Conservation (phyloP, 2,797 vertebrate genomes). For the Triplophysa yarkandensis region DNA sequence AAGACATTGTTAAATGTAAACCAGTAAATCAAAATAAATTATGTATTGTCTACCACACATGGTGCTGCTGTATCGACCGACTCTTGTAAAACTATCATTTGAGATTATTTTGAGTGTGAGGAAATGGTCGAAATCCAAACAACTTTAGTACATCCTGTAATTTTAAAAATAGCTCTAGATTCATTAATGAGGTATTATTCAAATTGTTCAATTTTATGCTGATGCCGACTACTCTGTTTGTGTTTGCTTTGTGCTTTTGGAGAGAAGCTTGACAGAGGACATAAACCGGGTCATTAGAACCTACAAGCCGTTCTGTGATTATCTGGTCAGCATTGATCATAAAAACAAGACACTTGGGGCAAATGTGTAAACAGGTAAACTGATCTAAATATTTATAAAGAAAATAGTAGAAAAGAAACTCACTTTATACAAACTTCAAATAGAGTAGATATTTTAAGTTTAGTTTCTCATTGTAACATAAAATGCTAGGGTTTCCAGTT, state of each 20-base stretch:
- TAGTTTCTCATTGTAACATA: no score
- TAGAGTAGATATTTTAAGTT: no score
- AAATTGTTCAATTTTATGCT: conserved; percentile 4
- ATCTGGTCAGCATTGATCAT: conserved; percentile 7
- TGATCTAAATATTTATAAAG: conserved; percentile 1
- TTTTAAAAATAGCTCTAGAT: conserved; percentile 1
- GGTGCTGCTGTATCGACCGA: conserved; percentile 8
- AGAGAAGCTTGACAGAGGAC: conserved; percentile 13
- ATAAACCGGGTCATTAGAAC: conserved; percentile 30
- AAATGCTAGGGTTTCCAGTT: no score
- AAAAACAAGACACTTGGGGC: background rate
- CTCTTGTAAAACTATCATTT: conserved; percentile 22
- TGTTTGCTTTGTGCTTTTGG: conserved; percentile 19
- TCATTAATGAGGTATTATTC: conserved; percentile 2
- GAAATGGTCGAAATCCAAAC: conserved; percentile 16
- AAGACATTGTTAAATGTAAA: conserved; percentile 18
- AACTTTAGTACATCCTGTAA: conserved; percentile 21
- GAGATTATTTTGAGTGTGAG: background rate
- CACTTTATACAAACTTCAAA: background rate
- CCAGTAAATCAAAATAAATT: conserved; percentile 4
- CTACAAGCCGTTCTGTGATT: background rate
- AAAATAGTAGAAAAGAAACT: no score
- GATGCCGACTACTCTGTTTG: background rate
- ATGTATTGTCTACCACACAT: conserved; percentile 30
- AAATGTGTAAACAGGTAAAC: background rate